Evolutionary conservation across 2,113 vertebrate species (phyloP), one percentile per base, ranked within the genome.

Genomic region (crab-eating macaque (Macaca fascicularis)): DNA sequence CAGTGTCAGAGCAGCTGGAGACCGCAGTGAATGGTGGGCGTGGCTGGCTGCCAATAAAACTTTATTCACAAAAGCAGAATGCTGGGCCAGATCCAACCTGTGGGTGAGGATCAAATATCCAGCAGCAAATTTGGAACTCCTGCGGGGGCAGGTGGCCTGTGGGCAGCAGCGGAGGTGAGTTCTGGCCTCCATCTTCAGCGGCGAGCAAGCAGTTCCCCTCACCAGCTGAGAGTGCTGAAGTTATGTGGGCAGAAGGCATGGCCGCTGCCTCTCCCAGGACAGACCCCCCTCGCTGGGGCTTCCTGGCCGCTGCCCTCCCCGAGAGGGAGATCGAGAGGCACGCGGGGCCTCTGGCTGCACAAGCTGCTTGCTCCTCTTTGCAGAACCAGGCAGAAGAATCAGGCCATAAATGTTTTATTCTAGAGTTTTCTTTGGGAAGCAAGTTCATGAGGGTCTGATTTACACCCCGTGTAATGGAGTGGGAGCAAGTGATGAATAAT

Each of bases 401-500:
- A 27, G 78, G 43, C 83, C 64, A 50, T 59, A 55, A 52, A 80
- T 80, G 87, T 86, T 92, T 96, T 69, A 59, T 87, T 83, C n/a
- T 67, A 3, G 79, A 83, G 59, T 84, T 97, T 93, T 89, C 92
- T 97, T 45, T 70, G 14, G 74, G 64, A 83, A 83, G 38, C 55
- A 43, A 3, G 6, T 89, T 84, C 83, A 20, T 61, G 27, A 81
- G 40, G 88, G 40, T 48, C 80, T 76, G 90, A 59, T 94, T 70
- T 83, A 86, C 10, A 64, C 52, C 13, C 38, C 61, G 30, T 10
- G 30, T 84, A 35, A 48, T 25, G 27, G 38, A 38, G 16, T 59
- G 64, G 84, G 75, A 9, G 87, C 7, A 0, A 89, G 69, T 92
- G 48, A 52, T 92, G 57, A 97, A 87, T 96, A 88, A 97, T 88